Base-by-base conservation (phyloP, 2,113 vertebrate genomes). In the Notiomystis cincta region DNA sequence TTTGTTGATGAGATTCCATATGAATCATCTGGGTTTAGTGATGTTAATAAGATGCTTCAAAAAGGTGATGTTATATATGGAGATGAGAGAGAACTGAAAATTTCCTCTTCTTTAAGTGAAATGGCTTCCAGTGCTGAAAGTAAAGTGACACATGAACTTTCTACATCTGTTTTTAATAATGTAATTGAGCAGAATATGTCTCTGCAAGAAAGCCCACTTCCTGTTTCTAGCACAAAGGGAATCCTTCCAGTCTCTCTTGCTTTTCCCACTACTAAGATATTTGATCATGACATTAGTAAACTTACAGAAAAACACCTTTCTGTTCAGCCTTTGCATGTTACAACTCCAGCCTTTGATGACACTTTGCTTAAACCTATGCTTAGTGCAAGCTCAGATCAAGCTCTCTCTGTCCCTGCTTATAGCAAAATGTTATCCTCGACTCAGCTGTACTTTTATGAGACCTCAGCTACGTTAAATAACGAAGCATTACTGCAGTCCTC, bases 141-240 rank as follows among this genome's bases (percentile, higher is more conserved):
- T 95, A 96, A 97, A 95, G 86, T 47, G 80, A 35, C 95, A 87
- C 92, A 95, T 60, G 90, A 95, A 95, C 92, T 95, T 95, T 91
- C 94, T 95, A 79, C 96, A 71, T 78, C 96, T 82, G 88, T 95
- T 96, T 95, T 80, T 95, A 75, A 96, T 88, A 77, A 94, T 94
- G 45, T 96, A 89, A 93, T 92, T 97, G 97, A 94, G 64, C 87
- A 95, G 96, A 97, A 95, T 71, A 66, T 60, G 3, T 85, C 94
- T 95, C 93, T 97, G 80, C 97, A 96, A 95, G 98, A 97, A 95
- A 93, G 44, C 51, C 82, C 90, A 38, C 66, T 94, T 96, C 95
- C 96, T 95, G 89, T 97, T 96, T 98, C 97, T 98, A 96, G 97
- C 92, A 96, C 92, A 96, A 96, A 98, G 95, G 95, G 97, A 93